These are phyloP conservation scores for Eufriesea mexicana DNA, from an alignment of 1,140 invertebrate species.

Conservation along the genomic window DNA sequence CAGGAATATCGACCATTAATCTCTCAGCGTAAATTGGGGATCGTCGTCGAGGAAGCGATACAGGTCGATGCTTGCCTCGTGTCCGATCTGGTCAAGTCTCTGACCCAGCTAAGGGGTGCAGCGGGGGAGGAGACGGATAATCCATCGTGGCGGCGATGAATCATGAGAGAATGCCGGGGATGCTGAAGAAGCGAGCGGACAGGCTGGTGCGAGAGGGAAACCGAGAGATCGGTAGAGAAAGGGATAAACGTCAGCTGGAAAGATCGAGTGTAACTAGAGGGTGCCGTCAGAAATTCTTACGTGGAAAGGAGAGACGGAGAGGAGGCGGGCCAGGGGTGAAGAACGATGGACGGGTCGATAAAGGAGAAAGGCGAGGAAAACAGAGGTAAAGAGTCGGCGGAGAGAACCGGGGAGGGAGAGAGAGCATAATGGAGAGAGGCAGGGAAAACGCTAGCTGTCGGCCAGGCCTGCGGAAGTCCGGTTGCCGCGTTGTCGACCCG, in stretches of 20 bases:
- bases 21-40: background rate
- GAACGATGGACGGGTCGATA: constrained; percentile 28
- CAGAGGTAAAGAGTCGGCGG: constrained; percentile 7
- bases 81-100: constrained; percentile 63
- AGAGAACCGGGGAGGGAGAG: constrained; percentile 42
- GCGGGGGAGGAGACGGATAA: constrained; percentile 80
- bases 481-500: constrained; percentile 69
- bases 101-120: constrained; percentile 50
- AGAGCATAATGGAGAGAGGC: constrained; percentile 33
- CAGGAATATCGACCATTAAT: background rate
- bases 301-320: constrained; percentile 23
- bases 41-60: constrained; percentile 35
- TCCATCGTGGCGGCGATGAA: constrained; percentile 81
- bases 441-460: constrained; percentile 50
- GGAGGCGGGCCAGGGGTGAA: background rate
- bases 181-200: constrained; percentile 62
- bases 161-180: constrained; percentile 77
- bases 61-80: constrained; percentile 48
- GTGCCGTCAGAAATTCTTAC: constrained; percentile 47
- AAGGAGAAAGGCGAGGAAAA: constrained; percentile 17
- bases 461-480: constrained; percentile 78
- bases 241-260: constrained; percentile 46
- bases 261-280: constrained; percentile 53
- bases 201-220: constrained; percentile 50
- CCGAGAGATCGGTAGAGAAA: constrained; percentile 56